Evolutionary conservation across 2,113 vertebrate species (phyloP), one percentile per base, ranked within the genome.

Genomic region (Psittacus erithacus): DNA sequence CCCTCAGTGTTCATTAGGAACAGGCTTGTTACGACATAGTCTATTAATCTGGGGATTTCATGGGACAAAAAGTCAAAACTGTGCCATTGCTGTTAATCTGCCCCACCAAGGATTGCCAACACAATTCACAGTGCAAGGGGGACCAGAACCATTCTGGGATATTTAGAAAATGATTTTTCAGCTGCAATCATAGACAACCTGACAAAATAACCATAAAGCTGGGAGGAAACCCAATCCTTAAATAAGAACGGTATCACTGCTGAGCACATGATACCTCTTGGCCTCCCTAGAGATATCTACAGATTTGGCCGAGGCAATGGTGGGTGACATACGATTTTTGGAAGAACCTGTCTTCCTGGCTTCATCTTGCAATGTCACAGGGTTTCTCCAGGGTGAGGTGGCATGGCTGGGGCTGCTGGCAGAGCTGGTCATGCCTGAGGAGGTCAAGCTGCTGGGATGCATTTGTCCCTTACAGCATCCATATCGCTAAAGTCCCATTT

Each of bases 391-490:
- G 77, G 70, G 33, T 33, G 33, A 91, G n/a, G 44, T 88, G 50
- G 33, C 8, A n/a, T 50, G 67, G 60, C 76, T 75, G 83, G 59
- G 79, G 55, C 83, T 97, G 79, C 87, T 52, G 86, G 65, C 49
- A 29, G 73, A 88, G 75, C 65, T 89, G 67, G 53, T 83, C 55
- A 69, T 92, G 57, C 64, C 69, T 74, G 93, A 82, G 52, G 75
- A 91, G 82, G 86, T 49, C 95, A 81, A 43, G 27, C 83, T 97
- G 79, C 93, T 95, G 91, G 88, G 81, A 67, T 43, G 78, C 73
- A 93, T 97, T 97, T 97, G 83, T 94, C 71, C 78, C 76, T 97
- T 93, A 97, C 75, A 80, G n/a, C 28, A 46, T 87, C 94, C 87
- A 93, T 46, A 84, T 28, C 41, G 71, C 91, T 95, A 27, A 97